Conservation (phyloP, 2,113 vertebrate genomes). For the Phalacrocorax carbo region DNA sequence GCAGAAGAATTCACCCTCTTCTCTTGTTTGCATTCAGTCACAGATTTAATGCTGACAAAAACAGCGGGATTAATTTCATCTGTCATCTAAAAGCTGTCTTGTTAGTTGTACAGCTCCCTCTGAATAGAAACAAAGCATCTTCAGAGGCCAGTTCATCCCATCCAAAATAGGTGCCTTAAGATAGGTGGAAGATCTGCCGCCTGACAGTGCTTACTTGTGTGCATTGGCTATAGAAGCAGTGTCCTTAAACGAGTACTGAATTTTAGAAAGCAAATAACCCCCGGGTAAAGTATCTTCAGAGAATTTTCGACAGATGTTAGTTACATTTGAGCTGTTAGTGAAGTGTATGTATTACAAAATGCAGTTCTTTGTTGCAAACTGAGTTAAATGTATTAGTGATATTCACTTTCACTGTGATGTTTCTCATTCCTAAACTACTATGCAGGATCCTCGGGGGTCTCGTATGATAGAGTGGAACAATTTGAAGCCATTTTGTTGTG, state of each 20-base stretch:
- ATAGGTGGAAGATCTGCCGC: not conserved
- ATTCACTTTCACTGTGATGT: not conserved
- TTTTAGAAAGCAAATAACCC: not conserved
- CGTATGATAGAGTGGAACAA: slow-evolving; percentile 88
- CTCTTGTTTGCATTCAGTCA: not conserved
- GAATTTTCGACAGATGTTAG: not conserved
- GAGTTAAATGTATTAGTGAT: not conserved
- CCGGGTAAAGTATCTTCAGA: not conserved
- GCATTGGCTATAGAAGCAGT: not conserved
- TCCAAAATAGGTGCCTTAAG: not conserved
- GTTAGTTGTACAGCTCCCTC: not conserved
- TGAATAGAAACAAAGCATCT: not conserved
- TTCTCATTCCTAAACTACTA: not conserved
- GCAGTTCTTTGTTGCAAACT: not conserved
- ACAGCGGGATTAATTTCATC: not conserved
- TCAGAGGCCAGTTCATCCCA: not conserved
- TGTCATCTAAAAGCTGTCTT: not conserved
- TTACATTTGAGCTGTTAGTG: not conserved
- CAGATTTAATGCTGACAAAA: slow-evolving; percentile 4
- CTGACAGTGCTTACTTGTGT: not conserved
- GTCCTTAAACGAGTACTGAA: not conserved
- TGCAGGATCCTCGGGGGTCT: slow-evolving; percentile 89
- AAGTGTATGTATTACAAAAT: not conserved
- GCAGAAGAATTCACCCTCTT: not conserved
- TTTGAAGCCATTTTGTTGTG: slow-evolving; percentile 84